Evolutionary conservation across 2,113 vertebrate species (phyloP), one percentile per base, ranked within the genome.

Genomic region (Apeltes quadracus): DNA sequence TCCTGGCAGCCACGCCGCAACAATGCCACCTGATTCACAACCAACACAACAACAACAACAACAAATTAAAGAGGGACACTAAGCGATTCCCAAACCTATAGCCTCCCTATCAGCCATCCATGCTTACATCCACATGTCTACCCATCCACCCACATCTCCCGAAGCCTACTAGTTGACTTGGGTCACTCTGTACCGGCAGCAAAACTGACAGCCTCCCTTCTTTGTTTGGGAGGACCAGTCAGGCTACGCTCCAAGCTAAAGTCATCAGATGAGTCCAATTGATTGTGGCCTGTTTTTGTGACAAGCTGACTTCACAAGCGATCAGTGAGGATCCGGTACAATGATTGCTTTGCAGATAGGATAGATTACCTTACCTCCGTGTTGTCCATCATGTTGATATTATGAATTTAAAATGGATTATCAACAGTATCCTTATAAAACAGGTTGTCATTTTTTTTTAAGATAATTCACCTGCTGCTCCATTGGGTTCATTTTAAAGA

Each of bases 11-110:
- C 78, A 91, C 78, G 92, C 92, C 87, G 55, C 63, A 20, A 29
- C 69, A 62, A 74, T 75, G 51, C 90, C 93, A 94, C 90, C 93
- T 94, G 93, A 91, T 93, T 90, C 93, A 91, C 82, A 76, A 80
- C 61, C 38, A 58, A 62, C 78, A 74, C 69, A 66, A 78, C 56
- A 75, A 78, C 69, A 67, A 78, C 74, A 67, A 78, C 61, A 78
- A 72, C 62, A 53, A 80, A 77, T 83, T 77, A 84, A 84, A 84
- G 80, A 77, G 67, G 36, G 69, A 67, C 61, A 73, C 72, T 68
- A 38, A 41, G 75, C 29, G 25, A 83, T 54, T 78, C 69, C 72
- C 69, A 79, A 79, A 85, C 83, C 78, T 69, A 81, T 82, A 80
- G 79, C 84, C 73, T 55, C 71, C 63, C 79, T 70, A 71, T 78